These are phyloP conservation scores for Metallyticus violacea DNA, from an alignment of 2,888 invertebrate species.

Conservation along the genomic window DNA sequence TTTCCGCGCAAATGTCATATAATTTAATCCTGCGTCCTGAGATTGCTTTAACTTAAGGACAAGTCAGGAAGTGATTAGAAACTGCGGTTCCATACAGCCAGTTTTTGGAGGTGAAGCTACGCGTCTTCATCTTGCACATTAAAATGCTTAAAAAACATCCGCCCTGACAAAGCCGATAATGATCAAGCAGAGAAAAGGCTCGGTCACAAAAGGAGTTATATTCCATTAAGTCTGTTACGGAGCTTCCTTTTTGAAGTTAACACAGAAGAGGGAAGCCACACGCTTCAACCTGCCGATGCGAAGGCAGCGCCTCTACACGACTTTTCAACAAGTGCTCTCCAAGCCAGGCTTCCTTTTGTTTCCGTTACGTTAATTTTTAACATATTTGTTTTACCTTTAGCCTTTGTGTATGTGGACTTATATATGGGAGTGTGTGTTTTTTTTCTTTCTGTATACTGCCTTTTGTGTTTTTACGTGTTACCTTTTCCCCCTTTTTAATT, in stretches of 20 bases:
- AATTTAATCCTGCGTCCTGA: too few species aligned
- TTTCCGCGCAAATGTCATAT: too few species aligned
- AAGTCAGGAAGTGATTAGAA: too few species aligned
- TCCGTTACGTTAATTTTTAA: not conserved
- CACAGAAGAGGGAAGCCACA: not conserved
- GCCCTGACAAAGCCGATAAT: not conserved
- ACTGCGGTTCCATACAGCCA: too few species aligned
- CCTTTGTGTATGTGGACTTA: not conserved
- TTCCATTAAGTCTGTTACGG: not conserved
- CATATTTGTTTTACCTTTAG: not conserved
- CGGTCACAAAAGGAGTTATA: not conserved
- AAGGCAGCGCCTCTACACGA: not conserved
- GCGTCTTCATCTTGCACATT: too few species aligned
- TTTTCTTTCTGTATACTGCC: not conserved
- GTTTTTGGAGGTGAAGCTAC: too few species aligned
- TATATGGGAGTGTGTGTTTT: not conserved
- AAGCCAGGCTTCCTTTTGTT: not conserved
- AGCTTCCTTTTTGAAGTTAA: not conserved
- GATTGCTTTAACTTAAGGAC: too few species aligned
- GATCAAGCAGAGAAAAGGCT: not conserved
- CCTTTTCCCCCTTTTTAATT: not conserved
- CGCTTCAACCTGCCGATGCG: not conserved
- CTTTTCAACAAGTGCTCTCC: not conserved
- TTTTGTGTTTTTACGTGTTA: not conserved
- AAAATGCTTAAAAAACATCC: too few species aligned